A percentile compares a stretch with the other conserved stretches of the same genome.
Conservation (phyloP, 2,113 vertebrate genomes). For the Rhombomys opimus region DNA sequence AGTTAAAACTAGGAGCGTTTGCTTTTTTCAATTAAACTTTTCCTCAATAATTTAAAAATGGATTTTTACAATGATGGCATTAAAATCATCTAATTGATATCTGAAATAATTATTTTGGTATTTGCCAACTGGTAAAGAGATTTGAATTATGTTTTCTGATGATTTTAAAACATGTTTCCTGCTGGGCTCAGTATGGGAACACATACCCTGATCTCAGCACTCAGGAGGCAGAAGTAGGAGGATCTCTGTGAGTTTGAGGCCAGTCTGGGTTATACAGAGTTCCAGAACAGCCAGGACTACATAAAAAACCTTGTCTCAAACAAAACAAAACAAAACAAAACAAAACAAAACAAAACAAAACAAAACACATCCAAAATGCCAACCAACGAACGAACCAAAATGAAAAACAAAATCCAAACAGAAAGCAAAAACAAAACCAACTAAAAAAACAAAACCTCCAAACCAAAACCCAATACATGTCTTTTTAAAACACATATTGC, state of each 20-base stretch:
- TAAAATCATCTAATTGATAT: neutral
- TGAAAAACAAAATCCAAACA: neutral
- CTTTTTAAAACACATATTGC: neutral
- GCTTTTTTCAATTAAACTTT: conserved; percentile 3
- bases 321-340: neutral
- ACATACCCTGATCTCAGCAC: neutral
- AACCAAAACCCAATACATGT: neutral
- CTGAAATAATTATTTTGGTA: neutral
- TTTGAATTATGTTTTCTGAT: conserved; percentile 21
- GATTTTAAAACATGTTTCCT: neutral
- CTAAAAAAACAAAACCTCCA: neutral
- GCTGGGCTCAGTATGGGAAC: neutral
- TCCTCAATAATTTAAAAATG: neutral
- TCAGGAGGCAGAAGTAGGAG: neutral
- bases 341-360: neutral
- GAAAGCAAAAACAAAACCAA: neutral
- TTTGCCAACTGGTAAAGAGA: conserved; percentile 44
- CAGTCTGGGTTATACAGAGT: neutral
- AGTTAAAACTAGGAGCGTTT: neutral
- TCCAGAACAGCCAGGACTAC: neutral
- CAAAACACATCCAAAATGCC: neutral
- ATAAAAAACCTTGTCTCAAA: neutral
- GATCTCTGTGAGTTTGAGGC: neutral
- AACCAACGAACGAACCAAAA: neutral
- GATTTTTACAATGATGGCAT: neutral